Conservation (phyloP, 2,113 vertebrate genomes). For the Tupaia chinensis region DNA sequence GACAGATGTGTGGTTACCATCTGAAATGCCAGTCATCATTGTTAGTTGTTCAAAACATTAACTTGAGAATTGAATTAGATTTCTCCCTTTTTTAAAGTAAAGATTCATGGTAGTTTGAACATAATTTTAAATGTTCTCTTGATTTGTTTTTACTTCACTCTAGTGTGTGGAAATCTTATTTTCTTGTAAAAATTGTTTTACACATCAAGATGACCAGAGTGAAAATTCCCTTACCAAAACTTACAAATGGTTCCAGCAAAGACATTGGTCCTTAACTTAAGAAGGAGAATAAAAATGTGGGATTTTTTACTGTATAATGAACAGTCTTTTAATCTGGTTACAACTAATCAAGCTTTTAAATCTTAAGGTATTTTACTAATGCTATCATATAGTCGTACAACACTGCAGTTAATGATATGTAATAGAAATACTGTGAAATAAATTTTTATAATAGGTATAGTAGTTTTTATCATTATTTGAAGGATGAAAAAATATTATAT, state of each 20-base stretch:
- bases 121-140: slow-evolving; percentile 23
- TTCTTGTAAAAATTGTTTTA: slow-evolving; percentile 39
- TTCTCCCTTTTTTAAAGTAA: slow-evolving; percentile 29
- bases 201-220: background rate
- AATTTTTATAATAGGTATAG: background rate
- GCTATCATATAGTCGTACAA: background rate
- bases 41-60: slow-evolving; percentile 56
- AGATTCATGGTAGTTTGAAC: slow-evolving; percentile 4
- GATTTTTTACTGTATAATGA: background rate
- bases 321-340: background rate
- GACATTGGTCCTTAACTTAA: background rate
- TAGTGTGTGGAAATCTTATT: slow-evolving; percentile 5
- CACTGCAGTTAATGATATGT: background rate
- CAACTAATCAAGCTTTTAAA: background rate
- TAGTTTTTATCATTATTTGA: background rate
- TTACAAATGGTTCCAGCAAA: background rate
- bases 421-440: background rate
- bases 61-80: slow-evolving; percentile 28
- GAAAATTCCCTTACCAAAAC: background rate
- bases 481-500: background rate
- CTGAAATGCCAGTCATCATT: slow-evolving; percentile 48
- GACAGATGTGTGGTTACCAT: slow-evolving; percentile 43
- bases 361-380: background rate
- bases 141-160: background rate
- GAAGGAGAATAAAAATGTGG: background rate